A percentile compares a stretch with the other conserved stretches of the same genome.
phyloP scores from a whole-genome alignment of 1,140 invertebrate species.

The Zaprionus capensis region DNA sequence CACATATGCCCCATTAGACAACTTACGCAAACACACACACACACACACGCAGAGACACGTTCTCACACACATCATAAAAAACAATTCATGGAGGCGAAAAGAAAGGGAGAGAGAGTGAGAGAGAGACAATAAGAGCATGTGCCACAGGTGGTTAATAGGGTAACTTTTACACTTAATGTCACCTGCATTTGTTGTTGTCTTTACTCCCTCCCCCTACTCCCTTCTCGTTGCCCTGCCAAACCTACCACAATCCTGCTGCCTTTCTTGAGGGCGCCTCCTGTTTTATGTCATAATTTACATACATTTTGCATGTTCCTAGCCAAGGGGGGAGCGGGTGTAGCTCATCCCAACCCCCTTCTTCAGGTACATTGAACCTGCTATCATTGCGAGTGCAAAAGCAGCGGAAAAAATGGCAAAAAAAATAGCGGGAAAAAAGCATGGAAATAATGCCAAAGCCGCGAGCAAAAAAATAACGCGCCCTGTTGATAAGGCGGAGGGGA shows the following conservation, averaged over 20 bases:
- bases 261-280: constrained; percentile 32
- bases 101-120: background rate
- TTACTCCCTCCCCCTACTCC: background rate
- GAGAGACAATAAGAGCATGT: constrained; percentile 9
- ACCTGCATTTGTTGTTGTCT: constrained; percentile 41
- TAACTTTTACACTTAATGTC: constrained; percentile 75
- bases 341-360: background rate
- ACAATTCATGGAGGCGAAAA: constrained; percentile 25
- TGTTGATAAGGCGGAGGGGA: constrained; percentile 23
- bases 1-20: constrained; percentile 75
- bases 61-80: constrained; percentile 69
- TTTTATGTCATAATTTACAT: constrained; percentile 78
- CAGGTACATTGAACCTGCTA: constrained; percentile 80
- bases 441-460: constrained; percentile 29
- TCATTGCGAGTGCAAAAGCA: constrained; percentile 50
- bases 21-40: constrained; percentile 31
- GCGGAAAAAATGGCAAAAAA: background rate
- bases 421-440: constrained; percentile 4
- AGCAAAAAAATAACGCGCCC: constrained; percentile 30
- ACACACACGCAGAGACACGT: constrained; percentile 19
- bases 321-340: background rate
- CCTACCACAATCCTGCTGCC: background rate
- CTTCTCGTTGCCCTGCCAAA: background rate
- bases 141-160: constrained; percentile 80
- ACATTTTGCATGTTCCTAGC: constrained; percentile 73